A percentile compares a stretch with the other conserved stretches of the same genome.
phyloP scores from a whole-genome alignment of 2,797 vertebrate species.

The Sebastes vulpes region DNA sequence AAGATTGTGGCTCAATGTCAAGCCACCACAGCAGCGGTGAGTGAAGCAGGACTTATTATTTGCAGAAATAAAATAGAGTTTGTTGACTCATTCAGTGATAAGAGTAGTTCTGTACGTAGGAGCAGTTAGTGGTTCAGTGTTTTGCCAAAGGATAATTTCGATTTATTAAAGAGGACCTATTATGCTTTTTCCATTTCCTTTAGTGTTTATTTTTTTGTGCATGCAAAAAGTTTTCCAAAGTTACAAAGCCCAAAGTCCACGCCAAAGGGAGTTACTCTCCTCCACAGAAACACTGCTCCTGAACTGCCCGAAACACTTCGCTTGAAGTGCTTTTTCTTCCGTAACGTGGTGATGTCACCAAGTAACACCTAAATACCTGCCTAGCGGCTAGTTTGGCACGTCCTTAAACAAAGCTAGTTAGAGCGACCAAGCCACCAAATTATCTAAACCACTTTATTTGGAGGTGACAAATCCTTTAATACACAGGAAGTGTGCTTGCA shows the following conservation, averaged over 20 bases:
- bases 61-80: not conserved
- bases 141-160: not conserved
- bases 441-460: not conserved
- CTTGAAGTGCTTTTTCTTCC: not conserved
- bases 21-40: not conserved
- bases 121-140: not conserved
- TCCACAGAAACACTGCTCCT: not conserved
- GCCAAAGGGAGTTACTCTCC: not conserved
- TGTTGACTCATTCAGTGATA: not conserved
- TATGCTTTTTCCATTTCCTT: not conserved
- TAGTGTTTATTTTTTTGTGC: not conserved
- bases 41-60: not conserved
- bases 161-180: not conserved
- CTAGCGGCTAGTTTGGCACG: not conserved
- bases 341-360: not conserved
- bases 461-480: not conserved
- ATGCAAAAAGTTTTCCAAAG: not conserved
- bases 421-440: not conserved
- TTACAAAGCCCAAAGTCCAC: not conserved
- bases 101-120: not conserved
- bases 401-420: not conserved
- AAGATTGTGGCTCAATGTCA: slow-evolving; percentile 18
- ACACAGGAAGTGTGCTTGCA: not conserved
- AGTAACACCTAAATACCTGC: not conserved
- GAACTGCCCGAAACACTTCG: not conserved